These are phyloP conservation scores for Argyrosomus regius DNA, from an alignment of 2,797 vertebrate species.

Conservation along the genomic window DNA sequence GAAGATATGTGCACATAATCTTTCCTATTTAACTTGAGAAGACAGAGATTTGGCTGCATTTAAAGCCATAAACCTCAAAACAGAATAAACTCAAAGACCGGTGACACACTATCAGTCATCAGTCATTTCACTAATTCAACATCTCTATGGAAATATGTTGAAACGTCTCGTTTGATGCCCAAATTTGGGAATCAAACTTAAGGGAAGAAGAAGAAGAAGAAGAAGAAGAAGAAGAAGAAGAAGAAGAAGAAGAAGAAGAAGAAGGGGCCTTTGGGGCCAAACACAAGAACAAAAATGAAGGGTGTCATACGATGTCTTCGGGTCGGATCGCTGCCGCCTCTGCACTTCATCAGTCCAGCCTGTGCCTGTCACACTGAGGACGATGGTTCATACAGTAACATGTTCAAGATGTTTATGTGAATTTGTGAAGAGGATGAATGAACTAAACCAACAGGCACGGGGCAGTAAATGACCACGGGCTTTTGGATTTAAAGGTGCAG, in stretches of 20 bases:
- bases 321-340: constrained; percentile 1
- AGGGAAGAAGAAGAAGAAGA: neutral
- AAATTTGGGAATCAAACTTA: constrained; percentile 45
- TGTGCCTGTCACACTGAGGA: neutral
- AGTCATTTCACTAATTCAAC: constrained; percentile 12
- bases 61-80: constrained; percentile 30
- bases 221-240: neutral
- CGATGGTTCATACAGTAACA: constrained; percentile 9
- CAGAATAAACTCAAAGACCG: constrained; percentile 6
- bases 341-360: constrained; percentile 37
- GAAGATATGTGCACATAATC: neutral
- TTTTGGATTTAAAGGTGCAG: neutral
- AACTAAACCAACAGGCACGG: neutral
- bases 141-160: constrained; percentile 1
- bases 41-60: constrained; percentile 15
- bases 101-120: constrained; percentile 3
- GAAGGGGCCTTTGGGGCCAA: neutral
- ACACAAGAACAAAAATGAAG: neutral
- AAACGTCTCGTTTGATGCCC: constrained; percentile 20
- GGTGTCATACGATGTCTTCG: constrained; percentile 6
- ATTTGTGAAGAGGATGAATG: neutral
- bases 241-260: neutral
- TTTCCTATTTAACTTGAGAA: neutral
- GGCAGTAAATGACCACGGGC: neutral
- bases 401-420: constrained; percentile 47